These are phyloP conservation scores for Bombyx mandarina DNA, from an alignment of 1,140 invertebrate species.

Conservation along the genomic window DNA sequence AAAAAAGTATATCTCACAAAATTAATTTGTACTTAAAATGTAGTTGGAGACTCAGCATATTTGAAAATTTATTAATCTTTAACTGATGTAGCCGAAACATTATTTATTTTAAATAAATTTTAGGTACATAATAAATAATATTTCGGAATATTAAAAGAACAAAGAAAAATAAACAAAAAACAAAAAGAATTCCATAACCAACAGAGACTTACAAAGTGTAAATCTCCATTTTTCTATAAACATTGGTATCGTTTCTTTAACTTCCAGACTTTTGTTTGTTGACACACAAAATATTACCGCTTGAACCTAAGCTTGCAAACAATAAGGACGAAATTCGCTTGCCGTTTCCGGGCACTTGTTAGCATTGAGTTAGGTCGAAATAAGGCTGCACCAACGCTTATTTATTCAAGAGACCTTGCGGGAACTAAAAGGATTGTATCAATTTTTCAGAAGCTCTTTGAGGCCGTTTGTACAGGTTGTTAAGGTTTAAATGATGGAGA, in stretches of 20 bases:
- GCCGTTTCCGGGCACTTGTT: conserved; percentile 3
- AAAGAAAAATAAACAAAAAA: not conserved
- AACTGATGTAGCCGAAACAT: too few species aligned
- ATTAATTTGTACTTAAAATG: too few species aligned
- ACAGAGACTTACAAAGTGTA: conserved; percentile 1
- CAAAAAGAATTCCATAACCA: not conserved
- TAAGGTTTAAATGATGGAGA: not conserved
- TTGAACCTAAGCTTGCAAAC: not conserved
- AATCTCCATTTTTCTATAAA: conserved; percentile 13
- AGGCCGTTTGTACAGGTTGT: conserved; percentile 6
- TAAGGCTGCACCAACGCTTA: conserved; percentile 18
- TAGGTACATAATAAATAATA: too few species aligned
- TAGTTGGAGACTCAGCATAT: too few species aligned
- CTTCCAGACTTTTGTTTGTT: too few species aligned
- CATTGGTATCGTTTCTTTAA: conserved; percentile 12
- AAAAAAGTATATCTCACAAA: too few species aligned
- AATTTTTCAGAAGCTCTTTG: conserved; percentile 19
- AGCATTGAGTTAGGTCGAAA: conserved; percentile 13
- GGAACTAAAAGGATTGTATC: conserved; percentile 29
- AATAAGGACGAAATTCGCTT: conserved; percentile 8
- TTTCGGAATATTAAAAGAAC: too few species aligned
- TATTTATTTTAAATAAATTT: too few species aligned
- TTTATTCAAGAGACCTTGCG: conserved; percentile 28
- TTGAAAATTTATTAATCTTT: too few species aligned
- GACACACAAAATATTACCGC: too few species aligned